phyloP scores from a whole-genome alignment of 1,140 invertebrate genomes.

The Phenacoccus solenopsis region DNA sequence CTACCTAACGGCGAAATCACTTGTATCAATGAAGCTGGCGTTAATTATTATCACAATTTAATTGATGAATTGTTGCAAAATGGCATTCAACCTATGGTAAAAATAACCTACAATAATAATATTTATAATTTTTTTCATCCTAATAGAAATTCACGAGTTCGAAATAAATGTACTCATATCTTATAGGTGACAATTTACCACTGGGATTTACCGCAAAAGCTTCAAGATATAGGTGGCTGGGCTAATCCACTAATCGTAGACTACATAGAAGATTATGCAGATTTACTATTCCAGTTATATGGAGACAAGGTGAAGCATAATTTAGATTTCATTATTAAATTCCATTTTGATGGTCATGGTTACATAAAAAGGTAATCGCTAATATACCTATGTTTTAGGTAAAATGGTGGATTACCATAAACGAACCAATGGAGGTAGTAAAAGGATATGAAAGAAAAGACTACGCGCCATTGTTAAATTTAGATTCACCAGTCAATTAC shows the following conservation, averaged over 20 bases:
- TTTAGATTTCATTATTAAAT: neutral
- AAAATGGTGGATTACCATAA: constrained; percentile 54
- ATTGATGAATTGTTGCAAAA: constrained; percentile 36
- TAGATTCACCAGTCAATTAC: constrained; percentile 41
- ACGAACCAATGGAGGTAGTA: constrained; percentile 54
- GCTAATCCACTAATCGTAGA: constrained; percentile 42
- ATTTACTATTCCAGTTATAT: constrained; percentile 38
- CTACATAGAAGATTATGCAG: constrained; percentile 41
- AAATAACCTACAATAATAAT: too few species aligned
- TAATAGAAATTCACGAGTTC: too few species aligned
- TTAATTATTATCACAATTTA: constrained; percentile 38
- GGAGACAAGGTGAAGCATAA: constrained; percentile 34
- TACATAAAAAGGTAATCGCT: too few species aligned
- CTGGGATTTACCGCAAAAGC: constrained; percentile 38
- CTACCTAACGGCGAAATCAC: constrained; percentile 43
- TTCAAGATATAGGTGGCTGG: constrained; percentile 48
- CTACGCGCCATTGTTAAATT: constrained; percentile 35
- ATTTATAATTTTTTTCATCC: too few species aligned
- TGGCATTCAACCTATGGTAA: constrained; percentile 45
- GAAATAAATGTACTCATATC: too few species aligned
- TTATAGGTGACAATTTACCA: constrained; percentile 38
- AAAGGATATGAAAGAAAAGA: constrained; percentile 41
- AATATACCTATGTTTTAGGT: too few species aligned
- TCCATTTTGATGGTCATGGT: too few species aligned
- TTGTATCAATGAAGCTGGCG: constrained; percentile 43